Base-by-base conservation (phyloP, 2,888 invertebrate genomes). In the Crematogaster levior region DNA sequence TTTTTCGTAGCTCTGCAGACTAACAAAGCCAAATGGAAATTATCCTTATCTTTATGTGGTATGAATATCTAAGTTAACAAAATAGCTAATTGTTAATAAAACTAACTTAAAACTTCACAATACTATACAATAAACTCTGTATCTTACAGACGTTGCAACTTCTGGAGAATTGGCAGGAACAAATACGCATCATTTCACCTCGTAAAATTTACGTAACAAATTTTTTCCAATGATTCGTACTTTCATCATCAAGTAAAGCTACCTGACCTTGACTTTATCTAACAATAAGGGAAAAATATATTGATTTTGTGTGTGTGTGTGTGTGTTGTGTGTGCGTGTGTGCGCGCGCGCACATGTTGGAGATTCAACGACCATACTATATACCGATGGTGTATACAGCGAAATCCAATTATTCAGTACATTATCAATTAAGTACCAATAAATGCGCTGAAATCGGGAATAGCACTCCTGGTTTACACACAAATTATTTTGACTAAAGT, bases 361-460 rank as follows among this genome's bases (percentile, higher is more conserved):
- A 34, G 34, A 34, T 34, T 34, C 6, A 9, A 65, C 75, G 48
- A 15, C 21, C 66, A 12, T 24, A 74, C 12, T 34, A 74, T 3
- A n/a, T 30, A 58, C 1, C 24, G 27, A n/a, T 4, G 12, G 15
- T 53, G 66, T 65, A 53, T 12, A 74, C 30, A 34, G 34, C 18
- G 9, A 63, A 63, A 68, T 40, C 68, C 63, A n/a, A 82, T 85
- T 81, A 83, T 66, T 84, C 81, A 83, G 43, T 85, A 84, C 58
- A 83, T 83, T 90, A 88, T 88, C 30, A 43, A 77, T 82, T 65
- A 86, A 86, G 83, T 89, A 89, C 75, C 85, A 88, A 84, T 72
- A 79, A 84, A 81, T 75, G 82, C 82, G 84, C 60, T 66, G 75
- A 83, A 70, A 56, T 85, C 72, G 74, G 63, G 61, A 63, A 81